Base-by-base conservation (phyloP, 2,113 vertebrate genomes). In the Burhinus bistriatus region DNA sequence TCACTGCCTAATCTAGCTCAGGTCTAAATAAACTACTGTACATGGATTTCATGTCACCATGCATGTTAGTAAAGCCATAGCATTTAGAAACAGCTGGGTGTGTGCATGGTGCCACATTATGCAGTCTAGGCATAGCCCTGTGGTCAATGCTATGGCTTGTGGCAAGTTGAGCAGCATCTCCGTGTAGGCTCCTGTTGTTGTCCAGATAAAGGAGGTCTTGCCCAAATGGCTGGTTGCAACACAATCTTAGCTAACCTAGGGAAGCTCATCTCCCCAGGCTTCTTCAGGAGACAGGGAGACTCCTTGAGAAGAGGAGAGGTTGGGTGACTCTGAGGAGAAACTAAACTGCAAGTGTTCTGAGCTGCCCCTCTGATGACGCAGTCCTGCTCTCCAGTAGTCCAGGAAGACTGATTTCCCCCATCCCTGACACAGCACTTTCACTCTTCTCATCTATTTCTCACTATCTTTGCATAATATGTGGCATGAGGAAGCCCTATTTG, bases 201-300 rank as follows among this genome's bases (percentile, higher is more conserved):
- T 18, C 18, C 52, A 51, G 17, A 34, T 72, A 32, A 20, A 78
- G 47, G 32, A 36, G 0, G 0, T 15, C 26, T 61, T 9, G 20
- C 29, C 70, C 2, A 0, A 61, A 57, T 12, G 15, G 6, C 55
- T 26, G 1, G 16, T n/a, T 3, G 1, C 51, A 92, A 27, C 6
- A 4, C 14, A 9, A 36, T 10, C 30, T 44, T 44, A 54, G 8
- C 51, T 58, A 57, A 36, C 12, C 27, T 45, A 69, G 34, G 13
- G 34, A 32, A 75, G 27, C 21, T 73, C n/a, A 64, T 54, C 20
- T 57, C n/a, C 64, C 21, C 47, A 15, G 13, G 18, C 44, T 66
- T n/a, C 45, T 64, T 22, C 58, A 42, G 40, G 36, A 70, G 7
- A 12, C 5, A 6, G 16, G 38, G 54, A 45, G 32, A 38, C n/a